phyloP scores from a whole-genome alignment of 2,113 vertebrate genomes.

The Rhynchomys soricoides region DNA sequence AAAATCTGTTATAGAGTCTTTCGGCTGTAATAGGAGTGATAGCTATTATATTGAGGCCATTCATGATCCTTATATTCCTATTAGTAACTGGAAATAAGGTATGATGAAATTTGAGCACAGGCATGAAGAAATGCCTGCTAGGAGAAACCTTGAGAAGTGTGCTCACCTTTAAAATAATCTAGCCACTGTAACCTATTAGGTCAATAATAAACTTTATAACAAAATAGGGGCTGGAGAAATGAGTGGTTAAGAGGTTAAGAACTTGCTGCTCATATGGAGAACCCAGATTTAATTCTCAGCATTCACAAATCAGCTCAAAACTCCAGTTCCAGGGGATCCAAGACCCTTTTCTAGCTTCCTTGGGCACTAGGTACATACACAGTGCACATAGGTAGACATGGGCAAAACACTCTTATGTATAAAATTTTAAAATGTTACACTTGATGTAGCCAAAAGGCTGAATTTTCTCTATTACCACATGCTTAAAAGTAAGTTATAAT shows the following conservation, averaged over 20 bases:
- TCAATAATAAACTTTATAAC: conserved; percentile 23
- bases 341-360: not conserved
- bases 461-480: not conserved
- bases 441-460: not conserved
- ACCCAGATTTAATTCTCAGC: not conserved
- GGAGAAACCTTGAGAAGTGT: not conserved
- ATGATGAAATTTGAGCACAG: not conserved
- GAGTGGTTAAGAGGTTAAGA: not conserved
- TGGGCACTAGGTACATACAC: not conserved
- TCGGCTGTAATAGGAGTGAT: not conserved
- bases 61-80: not conserved
- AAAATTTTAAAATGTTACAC: not conserved
- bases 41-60: not conserved
- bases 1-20: not conserved
- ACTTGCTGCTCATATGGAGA: not conserved
- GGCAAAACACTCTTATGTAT: not conserved
- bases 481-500: conserved; percentile 21
- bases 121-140: not conserved
- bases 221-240: not conserved
- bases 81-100: not conserved
- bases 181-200: not conserved
- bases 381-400: not conserved
- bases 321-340: not conserved
- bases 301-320: not conserved
- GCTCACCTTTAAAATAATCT: not conserved